These are phyloP conservation scores for Holacanthus passer DNA, from an alignment of 2,113 vertebrate genomes.

Conservation along the genomic window DNA sequence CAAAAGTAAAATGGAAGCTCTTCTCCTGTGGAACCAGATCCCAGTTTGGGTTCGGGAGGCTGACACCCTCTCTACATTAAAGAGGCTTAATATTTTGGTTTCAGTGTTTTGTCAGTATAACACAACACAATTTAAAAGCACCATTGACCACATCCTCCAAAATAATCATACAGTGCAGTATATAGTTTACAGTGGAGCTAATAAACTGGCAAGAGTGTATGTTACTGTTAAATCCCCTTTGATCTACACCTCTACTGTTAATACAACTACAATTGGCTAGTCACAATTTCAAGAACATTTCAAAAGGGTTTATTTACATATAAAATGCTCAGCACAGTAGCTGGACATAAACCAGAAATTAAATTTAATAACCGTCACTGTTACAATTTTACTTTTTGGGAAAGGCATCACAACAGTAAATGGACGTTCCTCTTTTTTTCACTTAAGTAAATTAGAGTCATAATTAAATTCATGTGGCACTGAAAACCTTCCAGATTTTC, in stretches of 20 bases:
- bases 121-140: too few species aligned
- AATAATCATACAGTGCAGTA: too few species aligned
- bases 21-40: too few species aligned
- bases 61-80: too few species aligned
- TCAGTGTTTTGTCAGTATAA: too few species aligned
- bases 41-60: too few species aligned
- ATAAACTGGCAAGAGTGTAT: background rate
- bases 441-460: conserved; percentile 15
- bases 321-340: background rate
- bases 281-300: background rate
- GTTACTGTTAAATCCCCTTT: background rate
- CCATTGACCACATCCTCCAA: too few species aligned
- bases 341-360: background rate
- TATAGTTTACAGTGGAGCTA: background rate
- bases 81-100: too few species aligned
- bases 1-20: too few species aligned
- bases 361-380: background rate
- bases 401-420: background rate
- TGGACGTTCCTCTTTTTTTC: background rate
- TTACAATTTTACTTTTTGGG: background rate
- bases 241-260: background rate
- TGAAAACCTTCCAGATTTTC: background rate
- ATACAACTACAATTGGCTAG: background rate
- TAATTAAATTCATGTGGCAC: conserved; percentile 16
- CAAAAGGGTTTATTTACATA: background rate